phyloP scores from a whole-genome alignment of 2,888 invertebrate genomes.

The Linyphia triangularis region DNA sequence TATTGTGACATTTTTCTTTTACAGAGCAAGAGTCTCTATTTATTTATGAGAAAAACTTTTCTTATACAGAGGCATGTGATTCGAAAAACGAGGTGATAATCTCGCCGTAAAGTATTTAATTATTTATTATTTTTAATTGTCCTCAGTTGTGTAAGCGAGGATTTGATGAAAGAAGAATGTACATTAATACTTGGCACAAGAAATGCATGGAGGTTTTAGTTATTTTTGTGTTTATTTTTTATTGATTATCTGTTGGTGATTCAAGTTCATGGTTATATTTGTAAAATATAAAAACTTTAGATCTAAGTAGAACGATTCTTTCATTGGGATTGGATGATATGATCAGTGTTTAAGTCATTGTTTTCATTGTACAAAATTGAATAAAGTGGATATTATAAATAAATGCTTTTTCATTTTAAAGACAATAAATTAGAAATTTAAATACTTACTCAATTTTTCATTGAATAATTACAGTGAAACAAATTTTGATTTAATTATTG shows the following conservation, averaged over 20 bases:
- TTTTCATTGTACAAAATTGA: conserved; percentile 21
- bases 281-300: background rate
- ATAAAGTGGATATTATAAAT: background rate
- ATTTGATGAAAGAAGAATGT: background rate
- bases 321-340: background rate
- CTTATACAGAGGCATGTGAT: conserved; percentile 2
- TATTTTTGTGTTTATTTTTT: background rate
- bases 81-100: conserved; percentile 48
- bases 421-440: no score
- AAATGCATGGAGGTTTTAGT: background rate
- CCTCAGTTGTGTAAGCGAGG: background rate
- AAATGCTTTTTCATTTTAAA: no score
- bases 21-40: conserved; percentile 8
- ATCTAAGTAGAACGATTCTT: background rate
- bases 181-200: background rate
- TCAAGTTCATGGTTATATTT: background rate
- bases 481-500: no score
- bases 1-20: conserved; percentile 24
- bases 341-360: background rate
- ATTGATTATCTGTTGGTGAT: background rate
- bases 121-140: conserved; percentile 48
- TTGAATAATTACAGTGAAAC: no score
- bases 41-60: conserved; percentile 43
- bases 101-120: conserved; percentile 29
- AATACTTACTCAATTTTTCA: no score